Conservation (phyloP, 2,888 invertebrate genomes). For the Tiphia femorata region DNA sequence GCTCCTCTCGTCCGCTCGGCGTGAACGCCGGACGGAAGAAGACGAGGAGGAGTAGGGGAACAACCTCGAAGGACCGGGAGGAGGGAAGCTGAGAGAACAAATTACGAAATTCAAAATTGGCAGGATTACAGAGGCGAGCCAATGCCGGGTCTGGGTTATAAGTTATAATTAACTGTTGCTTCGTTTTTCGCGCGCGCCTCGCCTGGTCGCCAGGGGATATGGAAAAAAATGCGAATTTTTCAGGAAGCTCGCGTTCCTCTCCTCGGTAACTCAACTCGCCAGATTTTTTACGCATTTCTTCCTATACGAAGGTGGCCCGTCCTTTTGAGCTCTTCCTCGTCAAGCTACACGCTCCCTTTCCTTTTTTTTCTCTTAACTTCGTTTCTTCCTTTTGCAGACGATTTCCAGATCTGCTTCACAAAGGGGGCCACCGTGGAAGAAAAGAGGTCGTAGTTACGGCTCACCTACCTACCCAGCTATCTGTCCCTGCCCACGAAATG, state of each 20-base stretch:
- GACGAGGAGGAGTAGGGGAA: too few relatives aligned
- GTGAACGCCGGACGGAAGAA: too few relatives aligned
- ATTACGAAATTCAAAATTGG: constrained; percentile 43
- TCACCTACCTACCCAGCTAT: too few relatives aligned
- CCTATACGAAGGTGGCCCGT: background rate
- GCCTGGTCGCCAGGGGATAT: background rate
- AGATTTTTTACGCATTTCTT: background rate
- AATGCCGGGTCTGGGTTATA: background rate
- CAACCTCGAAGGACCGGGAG: too few relatives aligned
- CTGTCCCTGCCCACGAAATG: too few relatives aligned
- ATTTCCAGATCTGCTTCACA: too few relatives aligned
- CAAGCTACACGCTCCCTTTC: background rate
- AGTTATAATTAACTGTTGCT: background rate
- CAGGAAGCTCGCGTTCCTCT: background rate
- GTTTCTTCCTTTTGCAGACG: too few relatives aligned
- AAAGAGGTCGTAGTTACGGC: too few relatives aligned
- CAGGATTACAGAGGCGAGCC: constrained; percentile 20
- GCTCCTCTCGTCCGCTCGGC: too few relatives aligned
- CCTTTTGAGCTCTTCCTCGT: background rate
- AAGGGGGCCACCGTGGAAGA: too few relatives aligned
- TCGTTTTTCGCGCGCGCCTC: too few relatives aligned
- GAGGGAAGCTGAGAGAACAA: constrained; percentile 20
- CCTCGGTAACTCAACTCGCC: background rate
- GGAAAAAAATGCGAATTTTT: background rate
- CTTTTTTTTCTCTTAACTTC: background rate